These are phyloP conservation scores for Apis laboriosa DNA, from an alignment of 1,140 invertebrate species.

Conservation along the genomic window DNA sequence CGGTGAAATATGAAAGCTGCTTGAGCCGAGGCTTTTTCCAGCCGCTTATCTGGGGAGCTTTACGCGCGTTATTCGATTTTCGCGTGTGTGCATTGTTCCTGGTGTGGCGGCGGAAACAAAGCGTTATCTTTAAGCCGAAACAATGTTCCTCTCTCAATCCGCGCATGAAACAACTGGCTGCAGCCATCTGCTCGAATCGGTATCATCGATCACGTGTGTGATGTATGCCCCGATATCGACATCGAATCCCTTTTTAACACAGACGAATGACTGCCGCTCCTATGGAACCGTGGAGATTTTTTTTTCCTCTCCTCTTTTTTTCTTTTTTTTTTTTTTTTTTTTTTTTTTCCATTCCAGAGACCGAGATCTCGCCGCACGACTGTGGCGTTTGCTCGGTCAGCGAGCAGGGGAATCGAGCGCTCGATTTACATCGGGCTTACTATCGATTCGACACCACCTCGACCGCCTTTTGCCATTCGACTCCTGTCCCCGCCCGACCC, in stretches of 20 bases:
- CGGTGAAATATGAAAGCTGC: slow-evolving; percentile 63
- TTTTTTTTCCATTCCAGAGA: not conserved
- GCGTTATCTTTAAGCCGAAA: slow-evolving; percentile 68
- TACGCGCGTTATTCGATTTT: slow-evolving; percentile 68
- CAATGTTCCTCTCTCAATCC: slow-evolving; percentile 66
- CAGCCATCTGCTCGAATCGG: slow-evolving; percentile 57
- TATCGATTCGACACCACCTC: slow-evolving; percentile 37
- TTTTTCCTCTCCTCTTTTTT: slow-evolving; percentile 15
- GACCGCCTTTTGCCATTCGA: not conserved
- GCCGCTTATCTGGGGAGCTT: slow-evolving; percentile 59
- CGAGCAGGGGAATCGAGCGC: slow-evolving; percentile 51
- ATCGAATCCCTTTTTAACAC: slow-evolving; percentile 73
- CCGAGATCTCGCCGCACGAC: slow-evolving; percentile 28
- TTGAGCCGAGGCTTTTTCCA: slow-evolving; percentile 59
- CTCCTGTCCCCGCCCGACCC: not conserved
- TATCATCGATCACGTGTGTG: slow-evolving; percentile 65
- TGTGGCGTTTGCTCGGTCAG: slow-evolving; percentile 49
- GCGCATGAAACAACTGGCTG: slow-evolving; percentile 62
- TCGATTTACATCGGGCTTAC: slow-evolving; percentile 52
- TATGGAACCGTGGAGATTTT: slow-evolving; percentile 28
- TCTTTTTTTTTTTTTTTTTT: no score
- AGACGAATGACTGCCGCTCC: slow-evolving; percentile 66
- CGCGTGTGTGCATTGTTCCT: slow-evolving; percentile 62
- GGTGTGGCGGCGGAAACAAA: slow-evolving; percentile 58
- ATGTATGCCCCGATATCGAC: slow-evolving; percentile 65